Conservation (phyloP, 1,140 invertebrate species). For the Apis mellifera region Amel_HAv3.1 CM009934.2:6692501-6693000, state of each 20-base stretch:
- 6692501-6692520: constrained; percentile 24
- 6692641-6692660: constrained; percentile 63
- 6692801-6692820: constrained; percentile 7
- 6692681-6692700: constrained; percentile 59
- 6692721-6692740: constrained; percentile 26
- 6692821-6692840: constrained; percentile 12
- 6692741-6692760: constrained; percentile 22
- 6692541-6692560: constrained; percentile 40
- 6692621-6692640: constrained; percentile 61
- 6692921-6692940: neutral
- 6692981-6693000: neutral
- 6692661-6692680: constrained; percentile 61
- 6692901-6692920: neutral
- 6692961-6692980: neutral
- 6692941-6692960: neutral
- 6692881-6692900: neutral
- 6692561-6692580: constrained; percentile 25
- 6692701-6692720: constrained; percentile 48
- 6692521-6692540: constrained; percentile 21
- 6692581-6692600: constrained; percentile 41
- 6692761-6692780: constrained; percentile 29
- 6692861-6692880: constrained; percentile 6
- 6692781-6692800: constrained; percentile 7
- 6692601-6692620: constrained; percentile 35
- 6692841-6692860: neutral